Base-by-base conservation (phyloP, 2,797 vertebrate genomes). In the Acanthurus leucopareius region DNA sequence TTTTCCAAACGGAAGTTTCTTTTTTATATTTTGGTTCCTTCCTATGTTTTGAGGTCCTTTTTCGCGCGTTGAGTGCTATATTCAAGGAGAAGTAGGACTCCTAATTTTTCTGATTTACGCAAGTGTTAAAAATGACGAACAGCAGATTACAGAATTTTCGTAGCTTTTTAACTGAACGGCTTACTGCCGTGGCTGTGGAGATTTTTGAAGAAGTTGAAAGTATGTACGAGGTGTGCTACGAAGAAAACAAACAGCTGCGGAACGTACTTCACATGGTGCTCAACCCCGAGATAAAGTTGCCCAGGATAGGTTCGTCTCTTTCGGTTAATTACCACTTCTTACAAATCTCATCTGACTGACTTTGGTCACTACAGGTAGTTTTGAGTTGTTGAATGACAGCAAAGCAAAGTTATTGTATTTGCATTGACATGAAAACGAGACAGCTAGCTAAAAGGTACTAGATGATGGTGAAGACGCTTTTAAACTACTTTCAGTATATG, bases 191-290 rank as follows among this genome's bases (percentile, higher is more conserved):
- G 32, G 83, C 85, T 0, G 67, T 82, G 69, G 87, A 92, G 17
- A 59, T 92, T 19, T 89, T 88, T 19, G 67, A 49, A 52, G 86
- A 90, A 54, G 82, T 86, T 17, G 83, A 90, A 49, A 52, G 10
- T 32, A 69, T 90, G 7, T 57, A 90, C 0, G 78, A 81, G 73
- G 32, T 25, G 3, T 89, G 56, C 25, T 49, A 45, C 20, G 84
- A 88, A 17, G 89, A 90, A 82, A 91, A 91, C 84, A 89, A 75
- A 25, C 82, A 64, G 0, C 84, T 92, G 60, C 44, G 77, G 45
- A 60, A 10, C 42, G 15, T 66, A 0, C 69, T 92, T 28, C 68
- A 80, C 61, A 79, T 62, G 72, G 81, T 89, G 53, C 69, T 90
- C 6, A 60, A 14, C 22, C 85, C 90, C 2, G 57, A 88, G 65